Conservation (phyloP, 2,113 vertebrate species). For the Lonchura striata region DNA sequence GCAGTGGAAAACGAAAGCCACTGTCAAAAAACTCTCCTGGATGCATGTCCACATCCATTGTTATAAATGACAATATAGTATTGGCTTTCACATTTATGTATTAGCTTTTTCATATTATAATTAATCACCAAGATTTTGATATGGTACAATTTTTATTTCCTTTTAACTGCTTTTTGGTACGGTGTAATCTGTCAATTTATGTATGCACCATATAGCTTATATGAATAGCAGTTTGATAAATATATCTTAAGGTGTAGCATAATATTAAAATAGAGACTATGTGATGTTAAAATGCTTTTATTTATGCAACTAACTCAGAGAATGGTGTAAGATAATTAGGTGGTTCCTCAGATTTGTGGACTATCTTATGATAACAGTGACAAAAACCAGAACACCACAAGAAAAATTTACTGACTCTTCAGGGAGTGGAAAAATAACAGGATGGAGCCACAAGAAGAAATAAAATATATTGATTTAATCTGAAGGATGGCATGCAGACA, state of each 20-base stretch:
- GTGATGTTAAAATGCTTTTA: not conserved
- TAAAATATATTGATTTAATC: not conserved
- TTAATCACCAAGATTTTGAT: not conserved
- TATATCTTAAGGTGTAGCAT: not conserved
- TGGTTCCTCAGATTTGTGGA: not conserved
- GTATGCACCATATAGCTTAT: not conserved
- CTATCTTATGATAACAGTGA: not conserved
- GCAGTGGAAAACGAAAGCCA: conserved; percentile 36
- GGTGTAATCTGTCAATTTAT: not conserved
- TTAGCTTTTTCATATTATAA: not conserved
- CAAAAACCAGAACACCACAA: not conserved
- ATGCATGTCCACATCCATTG: not conserved
- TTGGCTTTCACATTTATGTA: not conserved
- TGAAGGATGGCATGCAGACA: not conserved
- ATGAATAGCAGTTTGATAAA: not conserved
- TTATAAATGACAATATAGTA: not conserved
- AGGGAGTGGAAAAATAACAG: not conserved
- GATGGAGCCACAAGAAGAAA: not conserved
- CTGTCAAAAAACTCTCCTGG: conserved; percentile 36
- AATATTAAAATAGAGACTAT: not conserved
- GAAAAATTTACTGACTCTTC: not conserved
- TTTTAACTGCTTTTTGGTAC: not conserved
- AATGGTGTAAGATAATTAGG: not conserved
- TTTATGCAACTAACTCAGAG: not conserved
- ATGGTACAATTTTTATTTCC: not conserved